Base-by-base conservation (phyloP, 2,113 vertebrate species). In the Platysternon megacephalum region DNA sequence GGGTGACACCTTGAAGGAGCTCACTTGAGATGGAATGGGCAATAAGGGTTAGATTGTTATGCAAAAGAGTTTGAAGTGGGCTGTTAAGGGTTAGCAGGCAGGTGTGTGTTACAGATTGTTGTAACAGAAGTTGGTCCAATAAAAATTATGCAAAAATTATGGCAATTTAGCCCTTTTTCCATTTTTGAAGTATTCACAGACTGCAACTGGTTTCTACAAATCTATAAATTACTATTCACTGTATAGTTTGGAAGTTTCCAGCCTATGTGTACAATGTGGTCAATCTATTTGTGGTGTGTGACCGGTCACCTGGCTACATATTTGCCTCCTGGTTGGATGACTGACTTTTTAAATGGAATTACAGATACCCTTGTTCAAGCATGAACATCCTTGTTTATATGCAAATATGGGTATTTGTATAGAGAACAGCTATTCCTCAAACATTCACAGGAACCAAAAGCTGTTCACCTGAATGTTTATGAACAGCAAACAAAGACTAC, bases 361-460 rank as follows among this genome's bases (percentile, higher is more conserved):
- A 94, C 88, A 97, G 96, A 95, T 93, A 97, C 93, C 96, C 96
- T 93, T 95, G 85, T 89, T 89, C 53, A 87, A 91, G 94, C 91
- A 95, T 89, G 90, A 93, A 95, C 87, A 97, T 95, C 94, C 90
- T 97, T 87, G 93, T 96, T 97, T 96, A 96, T 11, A 44, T 95
- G 35, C 13, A 68, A 35, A 68, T 35, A 90, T 74, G 94, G 81
- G 85, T 92, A 91, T 97, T 97, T 97, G 61, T 96, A 84, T 74
- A 91, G 91, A 93, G 79, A 96, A 94, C 81, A 95, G 89, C 52
- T 97, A 90, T 95, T 97, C 97, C 95, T 95, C 92, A 95, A 96
- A 94, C 89, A 90, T 95, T 97, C 95, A 95, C 90, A 91, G 91
- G 93, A 97, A 97, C 96, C 96, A 94, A 95, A 97, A 97, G 85